These are phyloP conservation scores for Noctua pronuba DNA, from an alignment of 2,888 invertebrate genomes.

Conservation along the genomic window DNA sequence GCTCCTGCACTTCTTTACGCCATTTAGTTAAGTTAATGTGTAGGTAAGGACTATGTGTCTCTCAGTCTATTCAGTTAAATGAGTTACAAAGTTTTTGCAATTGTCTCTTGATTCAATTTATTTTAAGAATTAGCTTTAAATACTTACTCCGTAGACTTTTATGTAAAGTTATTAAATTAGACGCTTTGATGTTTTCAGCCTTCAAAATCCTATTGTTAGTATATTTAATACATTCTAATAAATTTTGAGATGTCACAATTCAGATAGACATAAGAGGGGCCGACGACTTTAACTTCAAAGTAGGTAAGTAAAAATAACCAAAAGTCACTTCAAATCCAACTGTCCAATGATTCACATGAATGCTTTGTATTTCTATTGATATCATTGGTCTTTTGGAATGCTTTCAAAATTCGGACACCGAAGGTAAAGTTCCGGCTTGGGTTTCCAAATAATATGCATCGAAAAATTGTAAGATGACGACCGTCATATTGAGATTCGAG, in stretches of 20 bases:
- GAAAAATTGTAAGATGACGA: not conserved
- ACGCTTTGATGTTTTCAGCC: conserved; percentile 47
- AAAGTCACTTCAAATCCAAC: conserved; percentile 1
- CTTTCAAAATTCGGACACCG: conserved; percentile 5
- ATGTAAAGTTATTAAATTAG: not conserved
- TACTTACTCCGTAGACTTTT: not conserved
- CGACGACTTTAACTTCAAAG: conserved; percentile 26
- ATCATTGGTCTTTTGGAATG: conserved; percentile 1
- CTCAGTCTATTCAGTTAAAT: not conserved
- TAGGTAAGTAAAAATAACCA: conserved; percentile 20
- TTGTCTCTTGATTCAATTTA: not conserved
- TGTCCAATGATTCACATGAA: conserved; percentile 1
- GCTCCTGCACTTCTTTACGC: conserved; percentile 41
- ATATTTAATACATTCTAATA: conserved; percentile 27
- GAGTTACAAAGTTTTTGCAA: not conserved
- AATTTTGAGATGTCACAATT: conserved; percentile 42
- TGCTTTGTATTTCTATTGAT: conserved; percentile 6
- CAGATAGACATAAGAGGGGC: conserved; percentile 11
- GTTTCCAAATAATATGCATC: not conserved
- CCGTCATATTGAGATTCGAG: conserved; percentile 3
- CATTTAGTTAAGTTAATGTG: conserved; percentile 17
- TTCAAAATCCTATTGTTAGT: conserved; percentile 6
- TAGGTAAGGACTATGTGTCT: conserved; percentile 1
- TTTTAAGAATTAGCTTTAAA: not conserved
- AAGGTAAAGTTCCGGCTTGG: not conserved